A percentile compares a stretch with the other conserved stretches of the same genome.
phyloP scores from a whole-genome alignment of 2,797 vertebrate genomes.

The Pantherophis vulpinus region DNA sequence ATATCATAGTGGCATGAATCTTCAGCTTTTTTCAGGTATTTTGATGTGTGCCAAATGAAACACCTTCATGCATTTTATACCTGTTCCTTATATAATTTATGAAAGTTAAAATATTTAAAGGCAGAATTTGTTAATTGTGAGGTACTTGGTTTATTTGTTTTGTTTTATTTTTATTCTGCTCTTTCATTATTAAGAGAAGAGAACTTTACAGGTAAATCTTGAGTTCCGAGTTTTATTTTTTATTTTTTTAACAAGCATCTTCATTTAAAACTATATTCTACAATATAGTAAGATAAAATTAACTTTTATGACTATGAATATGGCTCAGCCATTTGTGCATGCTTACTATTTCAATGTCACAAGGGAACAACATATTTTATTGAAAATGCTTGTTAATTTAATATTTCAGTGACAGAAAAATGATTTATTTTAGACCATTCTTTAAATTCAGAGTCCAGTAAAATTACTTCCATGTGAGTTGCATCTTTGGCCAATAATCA shows the following conservation, averaged over 20 bases:
- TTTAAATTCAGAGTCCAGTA: not conserved
- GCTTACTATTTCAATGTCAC: not conserved
- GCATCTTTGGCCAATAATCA: not conserved
- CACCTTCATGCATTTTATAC: not conserved
- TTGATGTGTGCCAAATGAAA: not conserved
- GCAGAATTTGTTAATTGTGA: not conserved
- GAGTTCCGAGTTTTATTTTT: not conserved
- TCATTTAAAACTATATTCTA: not conserved
- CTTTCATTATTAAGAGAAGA: not conserved
- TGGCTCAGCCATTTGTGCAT: not conserved
- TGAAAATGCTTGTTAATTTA: not conserved
- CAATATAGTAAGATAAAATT: not conserved
- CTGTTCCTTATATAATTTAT: not conserved
- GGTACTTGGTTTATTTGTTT: not conserved
- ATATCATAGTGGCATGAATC: not conserved
- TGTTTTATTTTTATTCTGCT: not conserved
- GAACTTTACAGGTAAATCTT: not conserved
- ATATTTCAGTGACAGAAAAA: not conserved
- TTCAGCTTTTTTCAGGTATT: not conserved
- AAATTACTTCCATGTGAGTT: not conserved
- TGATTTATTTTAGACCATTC: not conserved
- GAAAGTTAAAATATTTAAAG: not conserved
- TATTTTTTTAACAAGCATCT: too few species aligned
- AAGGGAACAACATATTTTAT: not conserved
- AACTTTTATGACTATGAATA: not conserved